Percentiles rank a stretch among this genome's conserved stretches.
These are phyloP conservation scores for Timema podura DNA, from an alignment of 2,888 invertebrate species.

Conservation along the genomic window DNA sequence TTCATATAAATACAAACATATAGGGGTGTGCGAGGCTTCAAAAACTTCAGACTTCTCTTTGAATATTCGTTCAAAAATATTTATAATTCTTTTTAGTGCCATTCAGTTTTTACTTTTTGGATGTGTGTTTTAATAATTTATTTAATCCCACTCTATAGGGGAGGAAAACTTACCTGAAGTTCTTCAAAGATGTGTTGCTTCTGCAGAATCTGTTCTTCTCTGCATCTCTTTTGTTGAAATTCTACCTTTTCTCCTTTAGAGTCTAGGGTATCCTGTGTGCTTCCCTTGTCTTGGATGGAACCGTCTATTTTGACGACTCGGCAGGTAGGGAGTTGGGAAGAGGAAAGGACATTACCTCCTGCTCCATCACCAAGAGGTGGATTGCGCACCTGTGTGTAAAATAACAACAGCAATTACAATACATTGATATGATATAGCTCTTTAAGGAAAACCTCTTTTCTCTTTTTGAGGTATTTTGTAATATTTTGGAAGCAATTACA, in stretches of 20 bases:
- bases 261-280: slow-evolving; percentile 33
- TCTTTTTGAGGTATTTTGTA: too few species aligned
- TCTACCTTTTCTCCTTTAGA: slow-evolving; percentile 22
- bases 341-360: not conserved
- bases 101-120: too few species aligned
- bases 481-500: too few species aligned
- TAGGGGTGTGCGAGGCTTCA: not conserved
- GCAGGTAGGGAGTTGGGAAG: not conserved
- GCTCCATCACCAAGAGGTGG: slow-evolving; percentile 43
- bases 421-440: too few species aligned
- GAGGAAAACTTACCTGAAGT: slow-evolving; percentile 43
- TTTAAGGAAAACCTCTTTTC: too few species aligned
- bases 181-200: slow-evolving; percentile 70
- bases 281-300: slow-evolving; percentile 48
- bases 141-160: not conserved
- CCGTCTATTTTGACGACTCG: slow-evolving; percentile 46
- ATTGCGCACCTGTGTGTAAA: slow-evolving; percentile 42
- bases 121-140: slow-evolving; percentile 2
- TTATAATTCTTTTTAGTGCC: too few species aligned
- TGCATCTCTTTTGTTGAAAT: slow-evolving; percentile 21
- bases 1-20: too few species aligned
- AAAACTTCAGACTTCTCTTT: not conserved
- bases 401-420: too few species aligned
- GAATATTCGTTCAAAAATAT: too few species aligned
- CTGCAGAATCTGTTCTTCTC: slow-evolving; percentile 60